Evolutionary conservation across 1,140 invertebrate species (phyloP), one percentile per base, ranked within the genome.

Genomic region (Meloidogyne hapla): DNA sequence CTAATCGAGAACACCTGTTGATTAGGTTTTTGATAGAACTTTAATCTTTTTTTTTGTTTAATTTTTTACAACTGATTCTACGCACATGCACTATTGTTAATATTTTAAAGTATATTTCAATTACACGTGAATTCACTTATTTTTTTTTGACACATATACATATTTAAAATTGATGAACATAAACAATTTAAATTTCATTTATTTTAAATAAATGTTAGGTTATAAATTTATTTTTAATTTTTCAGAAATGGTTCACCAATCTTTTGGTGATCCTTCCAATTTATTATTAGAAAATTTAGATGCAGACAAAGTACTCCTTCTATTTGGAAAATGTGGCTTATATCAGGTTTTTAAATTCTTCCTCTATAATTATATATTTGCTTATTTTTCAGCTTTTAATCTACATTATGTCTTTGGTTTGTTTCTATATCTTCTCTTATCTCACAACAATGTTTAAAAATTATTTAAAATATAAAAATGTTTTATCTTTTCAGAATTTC

Each of bases 391-490:
- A 81, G 70, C 84, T 82, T 83, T 48, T 84, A 1, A 72, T 84
- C 40, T 82, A 82, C 38, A 74, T 71, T 18, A 84, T 82, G 78
- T 62, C 83, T 48, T 70, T 38, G 61, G n/a, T 82, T 38, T 77
- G 62, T 23, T 66, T 66, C 33, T 74, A 84, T n/a, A 23, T 82
- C 15, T 82, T 78, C 65, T 72, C 79, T 15, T 78, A 38, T 62
- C 80, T 84, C 63, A 84, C 83, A 13, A 82, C 83, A 81, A 73
- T 82, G 48, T 56, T 56, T 56, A 0, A n/a, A 56, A 56, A n/a
- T n/a, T n/a, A 48, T 8, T 42, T 42, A 5, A 5, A 48, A 48
- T 48, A 15, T 48, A 13, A 13, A n/a, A 2, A 13, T 48, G 12
- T 56, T 56, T 56, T 56, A n/a, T n/a, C 18, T 56, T n/a, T 56